Evolutionary conservation across 2,113 vertebrate species (phyloP).

Genomic region (Xenopus borealis): DNA sequence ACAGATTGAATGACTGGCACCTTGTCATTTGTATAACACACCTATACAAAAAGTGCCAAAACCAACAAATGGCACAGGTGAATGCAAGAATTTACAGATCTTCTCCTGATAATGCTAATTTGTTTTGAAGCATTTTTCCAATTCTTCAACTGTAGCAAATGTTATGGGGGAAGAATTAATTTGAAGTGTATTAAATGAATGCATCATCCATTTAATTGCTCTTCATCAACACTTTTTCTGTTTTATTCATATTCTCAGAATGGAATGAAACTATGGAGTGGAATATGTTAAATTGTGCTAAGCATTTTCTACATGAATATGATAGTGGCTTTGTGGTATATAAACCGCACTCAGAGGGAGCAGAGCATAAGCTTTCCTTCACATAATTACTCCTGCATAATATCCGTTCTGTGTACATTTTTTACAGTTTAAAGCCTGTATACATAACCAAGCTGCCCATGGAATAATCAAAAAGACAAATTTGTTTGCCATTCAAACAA

Average conservation of each 20-base stretch:
- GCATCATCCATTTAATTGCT: conserved; percentile 16
- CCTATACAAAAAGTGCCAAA: conserved; percentile 67
- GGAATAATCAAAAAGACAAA: conserved; percentile 24
- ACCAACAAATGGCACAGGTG: conserved; percentile 54
- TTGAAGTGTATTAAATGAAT: conserved; percentile 40
- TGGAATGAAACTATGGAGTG: no score
- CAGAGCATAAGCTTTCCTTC: conserved; percentile 14
- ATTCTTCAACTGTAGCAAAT: conserved; percentile 48
- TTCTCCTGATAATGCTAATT: conserved; percentile 53
- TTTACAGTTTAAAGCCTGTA: conserved; percentile 8
- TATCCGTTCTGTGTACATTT: conserved; percentile 32
- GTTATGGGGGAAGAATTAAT: conserved; percentile 22
- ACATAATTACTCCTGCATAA: conserved; percentile 33
- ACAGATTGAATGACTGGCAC: conserved; percentile 76
- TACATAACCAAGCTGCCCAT: conserved; percentile 44
- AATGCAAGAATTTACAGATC: conserved; percentile 47
- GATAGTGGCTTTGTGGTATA: conserved; percentile 33
- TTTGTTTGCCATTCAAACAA: conserved; percentile 44
- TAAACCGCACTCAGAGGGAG: conserved; percentile 14
- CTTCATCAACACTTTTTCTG: conserved; percentile 24
- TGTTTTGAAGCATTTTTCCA: conserved; percentile 50
- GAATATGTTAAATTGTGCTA: conserved; percentile 13
- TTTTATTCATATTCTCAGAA: conserved; percentile 25
- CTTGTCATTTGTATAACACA: conserved; percentile 74
- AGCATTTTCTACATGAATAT: conserved; percentile 17